Evolutionary conservation across 2,797 vertebrate genomes (phyloP), one percentile per base, ranked within the genome.

Genomic region (Hylomyscus alleni): DNA sequence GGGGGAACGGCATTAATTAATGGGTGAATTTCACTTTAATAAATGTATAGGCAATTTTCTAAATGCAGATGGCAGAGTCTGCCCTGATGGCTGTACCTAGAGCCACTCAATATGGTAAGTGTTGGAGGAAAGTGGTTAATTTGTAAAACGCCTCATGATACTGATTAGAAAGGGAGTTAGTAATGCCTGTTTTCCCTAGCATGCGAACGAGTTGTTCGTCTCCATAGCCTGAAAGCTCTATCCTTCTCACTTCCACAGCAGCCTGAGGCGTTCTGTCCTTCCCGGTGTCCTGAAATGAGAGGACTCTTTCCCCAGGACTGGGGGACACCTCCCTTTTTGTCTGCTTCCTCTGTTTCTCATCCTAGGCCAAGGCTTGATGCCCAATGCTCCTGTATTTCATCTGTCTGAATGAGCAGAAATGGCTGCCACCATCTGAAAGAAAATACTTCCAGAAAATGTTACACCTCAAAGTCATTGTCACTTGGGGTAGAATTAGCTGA

Each of bases 21-120:
- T 98, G 99, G 98, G 98, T 99, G 99, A 99, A 99, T 99, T 99
- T 99, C 99, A 99, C 99, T 99, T 99, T 99, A 99, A 99, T 99
- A 99, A 99, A 99, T 99, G 99, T 99, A 99, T 99, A 99, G 99
- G 98, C 99, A 99, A 99, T 99, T 99, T 99, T 99, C 99, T 99
- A 99, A 99, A 99, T 99, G 99, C 99, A 99, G 99, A 99, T 99
- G 99, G 99, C 98, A 97, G 98, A 98, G 99, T 99, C 99, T 98
- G 98, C 98, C 98, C 98, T 99, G 99, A 99, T 98, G 99, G 98
- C 99, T 99, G 98, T 99, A 98, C 99, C 98, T 97, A 98, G 98
- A 98, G 99, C 99, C 99, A 99, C 99, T 99, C 99, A 98, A 99
- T 99, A 97, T 98, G 98, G 98, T 98, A 99, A 99, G 99, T 99